Conservation (phyloP, 2,113 vertebrate species). For the Lepisosteus osseus region DNA sequence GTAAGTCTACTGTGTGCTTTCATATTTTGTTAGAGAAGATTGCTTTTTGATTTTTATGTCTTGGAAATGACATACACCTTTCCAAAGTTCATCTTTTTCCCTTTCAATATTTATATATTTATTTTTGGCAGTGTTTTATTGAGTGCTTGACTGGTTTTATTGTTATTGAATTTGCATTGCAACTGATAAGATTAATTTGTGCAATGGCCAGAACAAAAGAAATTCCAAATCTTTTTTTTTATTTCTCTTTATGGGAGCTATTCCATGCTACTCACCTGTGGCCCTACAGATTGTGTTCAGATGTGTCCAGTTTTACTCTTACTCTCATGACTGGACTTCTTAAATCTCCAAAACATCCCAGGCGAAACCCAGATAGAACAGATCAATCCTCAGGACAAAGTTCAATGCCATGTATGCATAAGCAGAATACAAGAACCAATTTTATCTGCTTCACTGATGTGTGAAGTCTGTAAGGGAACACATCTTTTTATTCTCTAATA, state of each 20-base stretch:
- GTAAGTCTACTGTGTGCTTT: neutral
- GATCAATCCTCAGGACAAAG: slow-evolving; percentile 75
- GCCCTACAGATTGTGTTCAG: slow-evolving; percentile 40
- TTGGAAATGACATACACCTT: slow-evolving; percentile 10
- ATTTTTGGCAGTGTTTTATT: slow-evolving; percentile 5
- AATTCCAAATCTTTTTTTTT: neutral
- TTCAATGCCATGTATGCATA: slow-evolving; percentile 71
- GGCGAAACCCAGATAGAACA: slow-evolving; percentile 62
- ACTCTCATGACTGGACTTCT: neutral
- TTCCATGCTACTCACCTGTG: slow-evolving; percentile 38
- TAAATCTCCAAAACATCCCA: neutral
- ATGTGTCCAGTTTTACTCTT: neutral
- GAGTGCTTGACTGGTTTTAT: slow-evolving; percentile 5
- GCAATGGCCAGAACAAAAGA: too few relatives aligned
- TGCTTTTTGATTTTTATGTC: slow-evolving; percentile 17
- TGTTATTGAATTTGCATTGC: slow-evolving; percentile 18
- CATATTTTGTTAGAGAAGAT: slow-evolving; percentile 12
- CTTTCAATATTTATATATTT: neutral
- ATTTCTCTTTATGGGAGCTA: neutral
- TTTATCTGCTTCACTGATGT: slow-evolving; percentile 95
- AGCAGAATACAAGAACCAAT: slow-evolving; percentile 89
- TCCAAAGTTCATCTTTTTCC: neutral
- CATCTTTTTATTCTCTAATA: slow-evolving; percentile 90
- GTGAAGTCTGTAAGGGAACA: slow-evolving; percentile 88
- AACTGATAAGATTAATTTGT: neutral